Percentiles rank a stretch among this genome's conserved stretches.
phyloP scores from a whole-genome alignment of 2,797 vertebrate genomes.

The Rhynchotus rufescens region DNA sequence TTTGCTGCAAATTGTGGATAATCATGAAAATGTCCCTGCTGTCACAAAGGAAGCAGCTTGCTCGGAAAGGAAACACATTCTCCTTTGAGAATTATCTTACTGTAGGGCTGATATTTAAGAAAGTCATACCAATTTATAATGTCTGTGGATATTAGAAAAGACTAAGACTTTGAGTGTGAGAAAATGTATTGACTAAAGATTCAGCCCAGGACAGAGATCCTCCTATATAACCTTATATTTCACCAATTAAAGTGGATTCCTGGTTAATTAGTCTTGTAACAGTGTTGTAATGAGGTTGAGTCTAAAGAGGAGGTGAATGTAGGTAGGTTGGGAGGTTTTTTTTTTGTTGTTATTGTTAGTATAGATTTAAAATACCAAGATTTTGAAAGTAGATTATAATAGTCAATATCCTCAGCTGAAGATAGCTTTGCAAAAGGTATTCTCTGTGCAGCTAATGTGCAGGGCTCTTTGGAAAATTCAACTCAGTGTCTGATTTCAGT shows the following conservation, averaged over 20 bases:
- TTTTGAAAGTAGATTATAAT: neutral
- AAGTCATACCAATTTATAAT: neutral
- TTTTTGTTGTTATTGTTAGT: neutral
- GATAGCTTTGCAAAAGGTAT: neutral
- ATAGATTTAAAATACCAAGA: neutral
- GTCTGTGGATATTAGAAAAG: neutral
- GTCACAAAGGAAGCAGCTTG: neutral
- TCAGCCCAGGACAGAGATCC: neutral
- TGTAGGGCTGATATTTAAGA: neutral
- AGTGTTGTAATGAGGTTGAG: neutral
- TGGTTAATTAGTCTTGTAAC: neutral
- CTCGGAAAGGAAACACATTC: neutral
- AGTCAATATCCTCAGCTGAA: neutral
- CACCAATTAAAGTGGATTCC: neutral
- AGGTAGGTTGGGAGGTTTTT: neutral
- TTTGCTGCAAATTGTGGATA: conserved; percentile 38
- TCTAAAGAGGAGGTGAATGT: neutral
- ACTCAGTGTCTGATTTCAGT: neutral
- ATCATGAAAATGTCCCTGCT: neutral
- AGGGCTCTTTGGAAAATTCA: neutral
- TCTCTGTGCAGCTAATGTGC: neutral
- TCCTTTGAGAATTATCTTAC: neutral
- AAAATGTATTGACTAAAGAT: neutral
- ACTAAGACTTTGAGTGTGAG: neutral
- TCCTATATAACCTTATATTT: neutral